These are phyloP conservation scores for Champsocephalus gunnari DNA, from an alignment of 2,797 vertebrate genomes.

Conservation along the genomic window DNA sequence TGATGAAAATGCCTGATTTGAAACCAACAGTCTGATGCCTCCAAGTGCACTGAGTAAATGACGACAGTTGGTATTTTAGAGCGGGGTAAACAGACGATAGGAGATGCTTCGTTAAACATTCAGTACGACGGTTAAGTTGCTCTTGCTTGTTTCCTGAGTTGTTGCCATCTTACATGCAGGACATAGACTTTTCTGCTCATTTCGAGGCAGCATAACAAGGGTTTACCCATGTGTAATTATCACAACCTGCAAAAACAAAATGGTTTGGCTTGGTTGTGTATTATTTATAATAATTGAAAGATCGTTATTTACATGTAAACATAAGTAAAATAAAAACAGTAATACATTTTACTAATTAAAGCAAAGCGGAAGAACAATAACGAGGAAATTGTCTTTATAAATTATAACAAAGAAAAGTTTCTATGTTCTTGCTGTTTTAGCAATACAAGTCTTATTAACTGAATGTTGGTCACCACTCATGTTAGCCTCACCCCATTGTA, in stretches of 20 bases:
- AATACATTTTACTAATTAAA: background rate
- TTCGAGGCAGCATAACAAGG: background rate
- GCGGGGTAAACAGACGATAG: constrained; percentile 32
- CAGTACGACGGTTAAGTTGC: constrained; percentile 23
- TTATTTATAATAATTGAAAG: too few relatives aligned
- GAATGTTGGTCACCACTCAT: background rate
- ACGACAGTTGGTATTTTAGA: constrained; percentile 38
- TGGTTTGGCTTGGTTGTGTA: background rate
- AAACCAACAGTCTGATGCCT: constrained; percentile 23
- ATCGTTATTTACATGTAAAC: background rate
- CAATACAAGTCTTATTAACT: too few relatives aligned
- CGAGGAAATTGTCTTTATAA: too few relatives aligned
- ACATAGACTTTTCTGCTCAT: constrained; percentile 1
- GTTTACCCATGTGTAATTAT: background rate
- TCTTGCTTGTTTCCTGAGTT: constrained; percentile 26
- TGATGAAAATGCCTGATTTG: background rate
- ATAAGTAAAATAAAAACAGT: background rate
- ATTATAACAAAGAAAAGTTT: too few relatives aligned
- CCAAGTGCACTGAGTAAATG: constrained; percentile 24
- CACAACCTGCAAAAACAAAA: background rate
- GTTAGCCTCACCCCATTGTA: background rate
- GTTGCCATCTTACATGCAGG: constrained; percentile 6
- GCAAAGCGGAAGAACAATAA: background rate
- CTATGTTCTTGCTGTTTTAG: too few relatives aligned
- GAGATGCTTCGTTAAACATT: constrained; percentile 52